These are phyloP conservation scores for Drosophila tristis DNA, from an alignment of 1,140 invertebrate species.

Conservation along the genomic window DNA sequence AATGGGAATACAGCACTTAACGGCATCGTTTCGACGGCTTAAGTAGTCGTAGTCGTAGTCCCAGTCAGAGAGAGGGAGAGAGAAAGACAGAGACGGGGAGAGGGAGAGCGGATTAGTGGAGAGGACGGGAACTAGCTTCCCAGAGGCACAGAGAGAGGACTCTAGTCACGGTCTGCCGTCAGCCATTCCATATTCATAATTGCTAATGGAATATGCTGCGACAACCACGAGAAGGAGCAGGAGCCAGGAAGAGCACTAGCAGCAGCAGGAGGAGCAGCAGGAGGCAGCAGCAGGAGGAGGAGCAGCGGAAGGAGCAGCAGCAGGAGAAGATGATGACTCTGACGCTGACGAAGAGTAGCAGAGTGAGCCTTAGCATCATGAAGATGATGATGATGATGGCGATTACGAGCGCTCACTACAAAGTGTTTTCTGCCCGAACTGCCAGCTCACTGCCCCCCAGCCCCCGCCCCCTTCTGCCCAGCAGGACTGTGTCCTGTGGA, in stretches of 20 bases:
- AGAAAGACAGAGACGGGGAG: constrained; percentile 24
- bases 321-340: background rate
- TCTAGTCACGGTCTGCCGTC: constrained; percentile 62
- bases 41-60: constrained; percentile 59
- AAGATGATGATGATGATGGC: constrained; percentile 39
- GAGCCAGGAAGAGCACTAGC: too few species aligned
- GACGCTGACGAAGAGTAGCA: constrained; percentile 26
- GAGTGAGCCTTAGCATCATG: constrained; percentile 2
- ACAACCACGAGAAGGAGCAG: constrained; percentile 45
- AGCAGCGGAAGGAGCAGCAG: too few species aligned
- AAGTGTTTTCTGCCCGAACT: constrained; percentile 44
- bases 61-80: background rate
- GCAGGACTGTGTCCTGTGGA: constrained; percentile 10
- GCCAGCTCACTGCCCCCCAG: background rate
- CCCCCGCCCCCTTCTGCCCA: constrained; percentile 23
- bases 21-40: constrained; percentile 70
- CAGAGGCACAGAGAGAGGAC: constrained; percentile 13
- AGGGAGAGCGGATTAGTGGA: constrained; percentile 20
- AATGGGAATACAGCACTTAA: constrained; percentile 59
- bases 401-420: constrained; percentile 67
- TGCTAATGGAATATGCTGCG: constrained; percentile 84
- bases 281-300: background rate
- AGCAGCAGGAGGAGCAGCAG: background rate
- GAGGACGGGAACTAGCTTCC: constrained; percentile 38
- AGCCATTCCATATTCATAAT: constrained; percentile 83